These are phyloP conservation scores for Noctua janthina DNA, from an alignment of 2,888 invertebrate genomes.

Conservation along the genomic window DNA sequence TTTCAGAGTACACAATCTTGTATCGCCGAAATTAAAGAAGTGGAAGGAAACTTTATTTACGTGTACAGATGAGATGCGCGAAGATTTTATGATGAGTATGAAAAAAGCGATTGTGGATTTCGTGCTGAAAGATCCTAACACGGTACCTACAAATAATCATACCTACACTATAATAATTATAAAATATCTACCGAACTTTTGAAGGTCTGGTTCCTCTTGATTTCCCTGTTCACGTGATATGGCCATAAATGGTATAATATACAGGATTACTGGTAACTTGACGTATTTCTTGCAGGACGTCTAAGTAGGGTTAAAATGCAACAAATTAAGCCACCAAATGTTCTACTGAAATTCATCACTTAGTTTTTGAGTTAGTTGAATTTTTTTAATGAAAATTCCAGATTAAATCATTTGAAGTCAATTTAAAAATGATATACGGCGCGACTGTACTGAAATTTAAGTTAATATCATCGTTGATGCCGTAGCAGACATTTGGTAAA, in stretches of 20 bases:
- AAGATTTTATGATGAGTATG: conserved; percentile 96
- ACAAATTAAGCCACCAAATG: no score
- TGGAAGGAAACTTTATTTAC: conserved; percentile 91
- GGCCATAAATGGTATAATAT: neutral
- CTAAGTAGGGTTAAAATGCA: no score
- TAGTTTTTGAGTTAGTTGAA: no score
- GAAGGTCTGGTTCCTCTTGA: neutral
- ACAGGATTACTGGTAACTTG: no score
- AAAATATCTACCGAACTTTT: neutral
- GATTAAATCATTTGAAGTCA: no score
- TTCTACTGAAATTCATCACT: no score
- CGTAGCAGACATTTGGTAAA: no score
- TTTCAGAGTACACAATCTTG: conserved; percentile 91
- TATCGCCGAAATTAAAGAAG: conserved; percentile 91
- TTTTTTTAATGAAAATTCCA: no score
- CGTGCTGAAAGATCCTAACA: conserved; percentile 94
- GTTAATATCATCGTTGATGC: no score
- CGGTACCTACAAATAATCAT: conserved; percentile 71
- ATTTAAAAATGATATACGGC: no score
- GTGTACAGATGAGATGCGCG: conserved; percentile 94
- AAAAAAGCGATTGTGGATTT: conserved; percentile 98
- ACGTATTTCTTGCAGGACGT: no score
- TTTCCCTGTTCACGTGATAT: neutral
- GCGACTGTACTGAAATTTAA: no score
- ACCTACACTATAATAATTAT: neutral